These are phyloP conservation scores for Brachynemurus nebulosus DNA, from an alignment of 2,888 invertebrate genomes.

Conservation along the genomic window DNA sequence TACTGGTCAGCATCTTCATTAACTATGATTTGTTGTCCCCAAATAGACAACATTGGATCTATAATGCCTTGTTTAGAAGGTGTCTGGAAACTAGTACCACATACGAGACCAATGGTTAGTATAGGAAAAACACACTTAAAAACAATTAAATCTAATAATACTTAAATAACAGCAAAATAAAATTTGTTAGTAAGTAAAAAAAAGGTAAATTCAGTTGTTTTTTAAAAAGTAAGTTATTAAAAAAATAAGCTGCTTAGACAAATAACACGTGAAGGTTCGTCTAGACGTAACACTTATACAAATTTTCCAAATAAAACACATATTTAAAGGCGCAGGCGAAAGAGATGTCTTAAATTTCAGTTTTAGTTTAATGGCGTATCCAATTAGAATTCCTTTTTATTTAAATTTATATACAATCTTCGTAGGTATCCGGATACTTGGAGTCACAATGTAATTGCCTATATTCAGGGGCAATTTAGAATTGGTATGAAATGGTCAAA, in stretches of 20 bases:
- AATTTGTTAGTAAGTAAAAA: background rate
- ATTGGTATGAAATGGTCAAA: no score
- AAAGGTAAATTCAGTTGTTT: background rate
- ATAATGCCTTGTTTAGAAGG: constrained; percentile 91
- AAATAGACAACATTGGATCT: constrained; percentile 96
- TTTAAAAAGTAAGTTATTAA: background rate
- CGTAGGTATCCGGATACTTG: no score
- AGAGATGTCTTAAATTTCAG: no score
- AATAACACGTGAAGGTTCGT: no score
- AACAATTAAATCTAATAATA: background rate
- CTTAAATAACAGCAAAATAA: background rate
- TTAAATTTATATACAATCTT: no score
- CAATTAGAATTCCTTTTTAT: no score
- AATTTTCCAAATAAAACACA: no score
- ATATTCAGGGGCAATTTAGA: no score
- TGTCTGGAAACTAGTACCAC: constrained; percentile 57
- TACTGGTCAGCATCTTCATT: constrained; percentile 96
- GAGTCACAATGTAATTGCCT: no score
- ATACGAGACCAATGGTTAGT: constrained; percentile 21
- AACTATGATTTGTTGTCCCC: constrained; percentile 96
- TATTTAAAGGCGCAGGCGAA: no score
- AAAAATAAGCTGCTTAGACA: background rate
- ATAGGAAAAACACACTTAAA: background rate
- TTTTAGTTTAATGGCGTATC: no score
- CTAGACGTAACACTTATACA: no score